Evolutionary conservation across 2,113 vertebrate species (phyloP).

Genomic region (Tachuris rubrigastra): DNA sequence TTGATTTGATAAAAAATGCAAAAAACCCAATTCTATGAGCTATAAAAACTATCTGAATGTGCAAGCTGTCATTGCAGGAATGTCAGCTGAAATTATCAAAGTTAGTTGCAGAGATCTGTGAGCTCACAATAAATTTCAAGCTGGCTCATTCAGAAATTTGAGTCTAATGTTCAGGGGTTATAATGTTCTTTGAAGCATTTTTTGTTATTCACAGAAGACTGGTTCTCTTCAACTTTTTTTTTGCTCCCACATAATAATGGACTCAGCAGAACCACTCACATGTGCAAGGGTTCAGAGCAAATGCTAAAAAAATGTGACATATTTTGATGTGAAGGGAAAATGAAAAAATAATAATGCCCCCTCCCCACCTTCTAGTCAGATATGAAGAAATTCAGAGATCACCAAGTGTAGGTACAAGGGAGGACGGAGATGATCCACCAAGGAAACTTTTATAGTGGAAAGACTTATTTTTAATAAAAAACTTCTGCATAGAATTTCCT

Average conservation of each 20-base stretch:
- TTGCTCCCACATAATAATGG: neutral
- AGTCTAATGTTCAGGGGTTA: neutral
- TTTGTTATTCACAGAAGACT: neutral
- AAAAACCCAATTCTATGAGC: neutral
- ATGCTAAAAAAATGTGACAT: neutral
- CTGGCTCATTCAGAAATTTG: slow-evolving; percentile 19
- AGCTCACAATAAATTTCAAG: neutral
- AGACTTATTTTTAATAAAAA: neutral
- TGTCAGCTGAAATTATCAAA: neutral
- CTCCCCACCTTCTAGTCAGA: neutral
- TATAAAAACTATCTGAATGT: slow-evolving; percentile 8
- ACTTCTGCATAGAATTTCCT: neutral
- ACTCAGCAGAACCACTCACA: neutral
- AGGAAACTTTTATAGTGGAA: neutral
- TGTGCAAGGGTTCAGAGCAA: neutral
- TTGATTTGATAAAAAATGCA: neutral
- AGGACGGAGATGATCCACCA: neutral
- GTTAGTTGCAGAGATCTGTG: neutral
- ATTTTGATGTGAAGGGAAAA: neutral
- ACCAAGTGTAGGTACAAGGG: neutral
- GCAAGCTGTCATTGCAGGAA: neutral
- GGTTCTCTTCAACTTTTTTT: neutral
- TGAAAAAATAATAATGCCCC: neutral
- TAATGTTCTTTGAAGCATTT: neutral
- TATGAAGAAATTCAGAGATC: neutral